phyloP scores from a whole-genome alignment of 2,888 invertebrate genomes.

The Drosophila austrosaltans region DNA sequence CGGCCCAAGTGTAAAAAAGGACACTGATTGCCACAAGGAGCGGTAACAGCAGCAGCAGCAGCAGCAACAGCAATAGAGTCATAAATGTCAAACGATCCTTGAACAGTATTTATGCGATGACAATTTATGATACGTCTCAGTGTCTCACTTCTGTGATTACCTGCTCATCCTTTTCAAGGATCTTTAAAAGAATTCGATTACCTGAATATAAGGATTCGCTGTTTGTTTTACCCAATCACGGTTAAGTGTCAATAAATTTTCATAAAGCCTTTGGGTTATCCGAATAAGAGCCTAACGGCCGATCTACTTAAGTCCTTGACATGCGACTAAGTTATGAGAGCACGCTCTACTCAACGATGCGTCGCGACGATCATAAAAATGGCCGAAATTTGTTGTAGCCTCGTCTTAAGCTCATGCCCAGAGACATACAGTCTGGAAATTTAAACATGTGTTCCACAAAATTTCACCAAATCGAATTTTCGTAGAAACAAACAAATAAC shows the following conservation, averaged over 20 bases:
- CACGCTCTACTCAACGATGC: not conserved
- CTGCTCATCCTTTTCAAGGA: conserved; percentile 29
- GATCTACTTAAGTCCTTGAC: conserved; percentile 22
- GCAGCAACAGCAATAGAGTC: conserved; percentile 67
- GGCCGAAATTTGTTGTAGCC: not conserved
- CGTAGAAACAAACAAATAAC: conserved; percentile 31
- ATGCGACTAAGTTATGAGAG: conserved; percentile 61
- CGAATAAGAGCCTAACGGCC: conserved; percentile 15
- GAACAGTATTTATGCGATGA: conserved; percentile 79
- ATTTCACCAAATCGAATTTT: conserved; percentile 31
- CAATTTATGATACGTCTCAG: conserved; percentile 73
- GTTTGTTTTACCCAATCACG: conserved; percentile 53
- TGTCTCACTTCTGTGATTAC: conserved; percentile 36
- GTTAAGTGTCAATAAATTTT: conserved; percentile 75
- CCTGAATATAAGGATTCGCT: conserved; percentile 21
- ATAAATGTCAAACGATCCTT: conserved; percentile 75
- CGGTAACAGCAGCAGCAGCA: conserved; percentile 6
- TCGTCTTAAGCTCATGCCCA: not conserved
- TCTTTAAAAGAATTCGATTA: conserved; percentile 15
- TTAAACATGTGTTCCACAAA: conserved; percentile 21
- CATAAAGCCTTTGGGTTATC: conserved; percentile 46
- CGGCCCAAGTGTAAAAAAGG: conserved; percentile 50
- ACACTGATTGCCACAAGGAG: conserved; percentile 44
- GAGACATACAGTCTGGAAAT: conserved; percentile 37
- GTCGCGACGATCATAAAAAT: not conserved